These are phyloP conservation scores for Hydropotes inermis DNA, from an alignment of 2,113 vertebrate species.

Conservation along the genomic window DNA sequence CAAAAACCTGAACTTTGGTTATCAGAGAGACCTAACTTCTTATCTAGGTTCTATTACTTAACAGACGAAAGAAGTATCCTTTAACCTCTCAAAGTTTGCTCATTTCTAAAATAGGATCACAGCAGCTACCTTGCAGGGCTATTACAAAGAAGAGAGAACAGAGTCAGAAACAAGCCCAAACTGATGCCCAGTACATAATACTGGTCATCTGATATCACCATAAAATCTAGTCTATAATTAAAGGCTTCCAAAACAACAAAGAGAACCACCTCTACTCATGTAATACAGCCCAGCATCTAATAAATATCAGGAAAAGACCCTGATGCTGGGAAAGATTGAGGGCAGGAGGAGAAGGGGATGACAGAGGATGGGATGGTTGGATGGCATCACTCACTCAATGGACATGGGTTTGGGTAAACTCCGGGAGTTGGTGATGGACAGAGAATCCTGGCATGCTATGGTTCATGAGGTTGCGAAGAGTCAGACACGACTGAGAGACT, in stretches of 20 bases:
- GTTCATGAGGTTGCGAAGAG: no score
- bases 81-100: neutral
- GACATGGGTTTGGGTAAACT: no score
- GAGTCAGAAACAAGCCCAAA: neutral
- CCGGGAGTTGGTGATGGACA: no score
- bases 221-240: neutral
- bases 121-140: neutral
- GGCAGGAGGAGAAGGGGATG: no score
- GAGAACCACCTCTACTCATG: neutral
- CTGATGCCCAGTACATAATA: neutral
- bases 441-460: no score
- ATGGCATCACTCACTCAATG: no score
- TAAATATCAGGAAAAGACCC: neutral
- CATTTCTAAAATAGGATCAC: neutral
- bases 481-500: no score
- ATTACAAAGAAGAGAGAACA: neutral
- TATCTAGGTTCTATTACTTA: neutral
- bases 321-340: no score
- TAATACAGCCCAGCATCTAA: neutral
- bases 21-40: neutral
- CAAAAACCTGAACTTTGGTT: neutral
- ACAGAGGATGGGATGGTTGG: no score
- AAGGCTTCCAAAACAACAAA: neutral
- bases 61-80: neutral
- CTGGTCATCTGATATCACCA: neutral